Base-by-base conservation (phyloP, 2,888 invertebrate species). In the Polia nebulosa region DNA sequence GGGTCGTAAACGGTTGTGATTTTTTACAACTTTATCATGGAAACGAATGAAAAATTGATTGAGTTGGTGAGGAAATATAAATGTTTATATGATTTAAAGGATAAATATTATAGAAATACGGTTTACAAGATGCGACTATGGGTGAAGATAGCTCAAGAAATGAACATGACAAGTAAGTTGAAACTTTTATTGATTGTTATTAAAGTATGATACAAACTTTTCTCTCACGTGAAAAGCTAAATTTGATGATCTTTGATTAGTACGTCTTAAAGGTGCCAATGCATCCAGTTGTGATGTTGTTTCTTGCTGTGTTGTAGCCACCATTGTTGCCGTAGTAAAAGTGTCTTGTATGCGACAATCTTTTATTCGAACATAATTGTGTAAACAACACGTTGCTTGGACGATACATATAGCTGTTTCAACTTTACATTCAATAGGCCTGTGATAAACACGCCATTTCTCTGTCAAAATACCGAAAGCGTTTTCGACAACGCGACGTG, bases 151-250 rank as follows among this genome's bases (percentile, higher is more conserved):
- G 41, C 41, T 41, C 41, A 41, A 41, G 41, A 41, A 41, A 41
- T 41, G 41, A 41, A 41, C 41, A 41, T 41, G 41, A 41, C 41
- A 41, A 41, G 41, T 41, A 41, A 53, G 53, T 53, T 53, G 53
- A 53, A 53, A 53, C 53, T 53, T 53, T 53, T 53, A 53, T 36
- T 36, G 34, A 53, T 53, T 53, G 53, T 53, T 53, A 53, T 53
- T 53, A 52, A 52, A 52, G 52, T 52, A 52, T 52, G 53, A 53
- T 53, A 53, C 53, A 53, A 53, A 53, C 34, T 53, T 53, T 53
- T 53, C 53, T 53, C 53, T 53, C 53, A 53, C 53, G 36, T 53
- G 20, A 53, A 20, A 53, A 53, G 53, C 53, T 53, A 53, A 53
- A 53, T 53, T 53, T 53, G 53, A 53, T 36, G 53, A 53, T 53